Percentiles rank a stretch among this genome's conserved stretches.
Conservation (phyloP, 2,797 vertebrate species). For the Sebastolobus altivelis region DNA sequence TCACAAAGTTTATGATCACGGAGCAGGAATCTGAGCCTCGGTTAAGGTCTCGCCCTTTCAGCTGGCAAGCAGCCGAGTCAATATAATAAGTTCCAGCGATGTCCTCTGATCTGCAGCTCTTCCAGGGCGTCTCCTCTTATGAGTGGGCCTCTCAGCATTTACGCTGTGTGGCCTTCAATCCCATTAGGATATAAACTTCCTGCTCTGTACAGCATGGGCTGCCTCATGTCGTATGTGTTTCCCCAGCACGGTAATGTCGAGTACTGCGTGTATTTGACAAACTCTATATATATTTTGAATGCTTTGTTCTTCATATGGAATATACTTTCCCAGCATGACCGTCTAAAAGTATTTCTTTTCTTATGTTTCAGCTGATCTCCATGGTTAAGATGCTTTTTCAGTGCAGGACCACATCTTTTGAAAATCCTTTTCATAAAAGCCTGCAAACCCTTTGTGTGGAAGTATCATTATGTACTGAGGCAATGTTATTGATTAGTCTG, state of each 20-base stretch:
- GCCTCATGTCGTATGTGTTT: slow-evolving; percentile 1
- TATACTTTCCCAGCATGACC: neutral
- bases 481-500: slow-evolving; percentile 27
- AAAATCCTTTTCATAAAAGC: slow-evolving; percentile 7
- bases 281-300: slow-evolving; percentile 9
- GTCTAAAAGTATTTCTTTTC: neutral
- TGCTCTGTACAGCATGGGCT: neutral
- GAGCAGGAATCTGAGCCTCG: slow-evolving; percentile 9
- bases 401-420: slow-evolving; percentile 7
- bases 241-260: neutral
- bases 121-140: slow-evolving; percentile 1
- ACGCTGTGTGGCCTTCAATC: slow-evolving; percentile 11
- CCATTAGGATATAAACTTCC: neutral
- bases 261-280: neutral
- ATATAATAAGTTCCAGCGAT: slow-evolving; percentile 24
- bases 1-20: slow-evolving; percentile 2
- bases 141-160: slow-evolving; percentile 12
- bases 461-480: slow-evolving; percentile 22
- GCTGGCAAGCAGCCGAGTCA: slow-evolving; percentile 18
- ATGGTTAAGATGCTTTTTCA: slow-evolving; percentile 7
- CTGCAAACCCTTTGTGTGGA: neutral
- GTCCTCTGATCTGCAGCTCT: slow-evolving; percentile 29
- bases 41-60: slow-evolving; percentile 33
- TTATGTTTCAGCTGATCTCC: slow-evolving; percentile 18
- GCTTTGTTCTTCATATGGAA: slow-evolving; percentile 14